Percentiles rank a stretch among this genome's conserved stretches.
Evolutionary conservation across 2,113 vertebrate species (phyloP).

Genomic region (Trogon melanurus): DNA sequence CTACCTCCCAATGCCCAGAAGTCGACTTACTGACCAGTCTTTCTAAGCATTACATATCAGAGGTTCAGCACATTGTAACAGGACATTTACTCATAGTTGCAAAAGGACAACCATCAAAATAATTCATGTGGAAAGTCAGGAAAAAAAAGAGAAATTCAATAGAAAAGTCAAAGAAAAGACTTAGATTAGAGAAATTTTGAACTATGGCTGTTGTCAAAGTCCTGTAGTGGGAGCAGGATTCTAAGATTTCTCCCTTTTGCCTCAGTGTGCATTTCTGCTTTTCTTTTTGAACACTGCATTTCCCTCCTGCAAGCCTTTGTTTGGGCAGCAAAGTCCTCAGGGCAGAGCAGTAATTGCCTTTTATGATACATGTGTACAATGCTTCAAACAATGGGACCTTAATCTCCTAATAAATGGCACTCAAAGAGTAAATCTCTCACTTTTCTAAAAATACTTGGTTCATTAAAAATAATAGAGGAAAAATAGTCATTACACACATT

Average conservation of each 20-base stretch:
- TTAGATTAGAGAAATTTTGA: background rate
- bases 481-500: rapidly evolving
- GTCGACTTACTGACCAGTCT: background rate
- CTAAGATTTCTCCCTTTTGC: background rate
- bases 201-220: background rate
- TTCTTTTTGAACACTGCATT: background rate
- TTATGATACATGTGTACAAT: background rate
- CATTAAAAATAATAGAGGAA: background rate
- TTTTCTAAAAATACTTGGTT: background rate
- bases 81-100: background rate
- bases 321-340: background rate
- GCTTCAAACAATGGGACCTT: background rate
- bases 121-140: background rate
- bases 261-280: background rate
- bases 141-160: background rate
- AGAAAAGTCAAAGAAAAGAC: background rate
- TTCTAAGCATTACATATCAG: background rate
- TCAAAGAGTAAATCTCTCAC: background rate
- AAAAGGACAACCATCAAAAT: background rate
- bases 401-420: background rate
- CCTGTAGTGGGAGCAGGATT: background rate
- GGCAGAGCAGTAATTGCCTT: background rate
- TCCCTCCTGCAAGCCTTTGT: background rate
- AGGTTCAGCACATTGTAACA: background rate
- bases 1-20: background rate